These are phyloP conservation scores for Ceyx erithaca DNA, from an alignment of 2,797 vertebrate species.

Conservation along the genomic window DNA sequence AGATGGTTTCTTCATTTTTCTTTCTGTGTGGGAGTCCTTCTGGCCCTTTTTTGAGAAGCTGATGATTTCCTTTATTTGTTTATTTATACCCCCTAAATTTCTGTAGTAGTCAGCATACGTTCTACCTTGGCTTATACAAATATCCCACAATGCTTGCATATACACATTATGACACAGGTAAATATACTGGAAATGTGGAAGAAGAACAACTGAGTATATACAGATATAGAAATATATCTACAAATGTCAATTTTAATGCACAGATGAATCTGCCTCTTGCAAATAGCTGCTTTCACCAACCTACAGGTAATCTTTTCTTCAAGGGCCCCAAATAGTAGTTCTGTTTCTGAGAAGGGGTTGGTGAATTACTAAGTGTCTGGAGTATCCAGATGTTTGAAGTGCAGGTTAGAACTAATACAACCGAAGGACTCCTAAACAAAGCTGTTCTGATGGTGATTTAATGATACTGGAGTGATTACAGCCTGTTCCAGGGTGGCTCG, in stretches of 20 bases:
- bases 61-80: background rate
- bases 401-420: background rate
- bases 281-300: background rate
- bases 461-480: background rate
- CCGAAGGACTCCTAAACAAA: background rate
- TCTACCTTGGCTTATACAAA: background rate
- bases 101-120: background rate
- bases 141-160: background rate
- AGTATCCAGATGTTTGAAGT: background rate
- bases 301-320: background rate
- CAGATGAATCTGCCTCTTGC: background rate
- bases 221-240: background rate
- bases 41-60: background rate
- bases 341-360: background rate
- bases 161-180: background rate
- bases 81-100: background rate
- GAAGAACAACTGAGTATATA: background rate
- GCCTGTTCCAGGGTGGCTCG: background rate
- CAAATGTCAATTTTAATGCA: background rate
- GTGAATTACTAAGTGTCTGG: background rate
- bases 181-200: background rate
- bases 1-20: background rate
- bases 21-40: background rate
- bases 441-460: background rate
- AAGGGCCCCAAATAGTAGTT: background rate